These are phyloP conservation scores for Pimephales promelas DNA, from an alignment of 2,113 vertebrate genomes.

Conservation along the genomic window DNA sequence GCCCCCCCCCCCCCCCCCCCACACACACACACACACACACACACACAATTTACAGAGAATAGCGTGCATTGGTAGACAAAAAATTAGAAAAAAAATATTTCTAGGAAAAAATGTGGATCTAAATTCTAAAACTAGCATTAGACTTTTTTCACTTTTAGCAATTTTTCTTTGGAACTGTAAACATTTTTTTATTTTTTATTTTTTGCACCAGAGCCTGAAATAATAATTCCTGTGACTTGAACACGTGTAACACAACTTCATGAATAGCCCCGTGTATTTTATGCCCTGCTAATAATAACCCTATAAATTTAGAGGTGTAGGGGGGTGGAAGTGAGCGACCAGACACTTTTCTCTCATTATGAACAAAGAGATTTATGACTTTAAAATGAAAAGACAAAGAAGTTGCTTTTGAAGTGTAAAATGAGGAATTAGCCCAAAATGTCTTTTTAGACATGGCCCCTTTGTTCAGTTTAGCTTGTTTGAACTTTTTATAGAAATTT, in stretches of 20 bases:
- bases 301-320: conserved; percentile 62
- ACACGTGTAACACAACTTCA: conserved; percentile 43
- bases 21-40: too few species aligned
- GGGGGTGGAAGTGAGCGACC: conserved; percentile 8
- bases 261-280: conserved; percentile 55
- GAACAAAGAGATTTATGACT: conserved; percentile 68
- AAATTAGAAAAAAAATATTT: not conserved
- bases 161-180: not conserved
- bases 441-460: conserved; percentile 27
- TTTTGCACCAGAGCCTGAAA: conserved; percentile 41
- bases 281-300: conserved; percentile 68
- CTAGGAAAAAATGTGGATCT: not conserved
- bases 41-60: not conserved
- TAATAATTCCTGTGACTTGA: conserved; percentile 54
- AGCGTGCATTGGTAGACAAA: not conserved
- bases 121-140: not conserved
- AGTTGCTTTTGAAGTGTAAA: conserved; percentile 67
- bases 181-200: not conserved
- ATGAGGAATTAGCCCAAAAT: conserved; percentile 57
- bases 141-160: not conserved
- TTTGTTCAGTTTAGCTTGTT: conserved; percentile 25
- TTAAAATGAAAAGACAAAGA: conserved; percentile 69
- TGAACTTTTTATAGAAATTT: conserved; percentile 6
- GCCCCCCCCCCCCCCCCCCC: too few species aligned
- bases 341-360: conserved; percentile 67